Conservation (phyloP, 2,797 vertebrate species). For the Mallotus villosus region DNA sequence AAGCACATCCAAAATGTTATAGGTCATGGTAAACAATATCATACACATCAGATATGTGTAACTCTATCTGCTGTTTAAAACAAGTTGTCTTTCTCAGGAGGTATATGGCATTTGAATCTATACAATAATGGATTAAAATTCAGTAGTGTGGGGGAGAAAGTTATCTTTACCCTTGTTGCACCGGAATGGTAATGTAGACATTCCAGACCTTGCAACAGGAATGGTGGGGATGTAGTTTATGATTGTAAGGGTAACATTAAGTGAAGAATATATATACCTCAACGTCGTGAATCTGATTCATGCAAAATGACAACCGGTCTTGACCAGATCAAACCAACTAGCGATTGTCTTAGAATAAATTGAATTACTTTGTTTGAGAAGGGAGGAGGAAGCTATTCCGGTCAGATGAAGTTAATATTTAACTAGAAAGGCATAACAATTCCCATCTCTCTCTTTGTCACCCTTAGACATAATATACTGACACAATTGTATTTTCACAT, state of each 20-base stretch:
- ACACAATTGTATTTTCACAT: no score
- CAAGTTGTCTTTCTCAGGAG: neutral
- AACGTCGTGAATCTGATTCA: no score
- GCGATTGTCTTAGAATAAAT: constrained; percentile 19
- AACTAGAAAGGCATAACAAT: constrained; percentile 21
- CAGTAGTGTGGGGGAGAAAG: no score
- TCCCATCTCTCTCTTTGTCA: constrained; percentile 4
- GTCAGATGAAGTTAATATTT: constrained; percentile 49
- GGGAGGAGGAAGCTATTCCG: constrained; percentile 20
- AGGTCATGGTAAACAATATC: no score
- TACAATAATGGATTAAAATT: no score
- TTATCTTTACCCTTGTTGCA: no score
- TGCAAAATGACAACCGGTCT: constrained; percentile 10
- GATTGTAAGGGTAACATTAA: neutral
- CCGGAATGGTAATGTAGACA: neutral
- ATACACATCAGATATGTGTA: neutral
- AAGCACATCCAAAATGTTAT: neutral
- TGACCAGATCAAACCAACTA: neutral
- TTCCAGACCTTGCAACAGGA: no score
- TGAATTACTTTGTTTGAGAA: constrained; percentile 40
- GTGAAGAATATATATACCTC: neutral
- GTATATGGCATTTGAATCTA: neutral
- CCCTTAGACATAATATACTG: neutral
- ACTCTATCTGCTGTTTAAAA: neutral
- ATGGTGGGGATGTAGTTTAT: neutral